These are phyloP conservation scores for Stichopus horrens DNA, from an alignment of 53 echinoderm and acorn worm genomes.

Conservation along the genomic window DNA sequence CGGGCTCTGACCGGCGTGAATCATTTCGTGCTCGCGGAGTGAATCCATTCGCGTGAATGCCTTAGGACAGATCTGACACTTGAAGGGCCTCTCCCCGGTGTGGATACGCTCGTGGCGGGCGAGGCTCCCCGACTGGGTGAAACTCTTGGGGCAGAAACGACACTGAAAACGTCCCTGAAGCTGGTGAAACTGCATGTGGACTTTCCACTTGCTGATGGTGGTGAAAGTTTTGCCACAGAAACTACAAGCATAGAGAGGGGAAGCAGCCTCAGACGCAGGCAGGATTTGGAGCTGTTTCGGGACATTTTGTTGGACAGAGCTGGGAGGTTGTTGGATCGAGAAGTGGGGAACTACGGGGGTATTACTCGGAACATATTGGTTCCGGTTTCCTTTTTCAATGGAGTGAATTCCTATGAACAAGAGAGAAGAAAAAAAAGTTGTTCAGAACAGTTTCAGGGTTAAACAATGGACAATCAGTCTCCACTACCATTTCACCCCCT, in stretches of 20 bases:
- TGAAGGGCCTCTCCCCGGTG: conserved; percentile 19
- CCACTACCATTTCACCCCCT: too few relatives aligned
- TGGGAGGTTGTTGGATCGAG: too few relatives aligned
- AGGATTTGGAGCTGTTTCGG: too few relatives aligned
- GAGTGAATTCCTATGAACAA: neutral
- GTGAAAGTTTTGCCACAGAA: conserved; percentile 1
- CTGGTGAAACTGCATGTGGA: neutral
- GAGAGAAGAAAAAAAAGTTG: neutral
- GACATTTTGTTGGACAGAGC: too few relatives aligned
- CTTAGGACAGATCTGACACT: neutral
- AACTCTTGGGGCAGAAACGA: neutral
- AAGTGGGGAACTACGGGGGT: too few relatives aligned
- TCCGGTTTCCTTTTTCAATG: neutral
- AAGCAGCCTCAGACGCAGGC: too few relatives aligned
- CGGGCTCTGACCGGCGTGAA: conserved; percentile 1
- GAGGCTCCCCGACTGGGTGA: neutral
- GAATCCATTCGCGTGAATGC: neutral
- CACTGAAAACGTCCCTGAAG: neutral
- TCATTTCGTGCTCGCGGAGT: neutral
- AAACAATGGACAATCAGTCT: too few relatives aligned
- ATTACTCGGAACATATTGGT: too few relatives aligned
- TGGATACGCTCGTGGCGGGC: conserved; percentile 19
- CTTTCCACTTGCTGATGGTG: neutral
- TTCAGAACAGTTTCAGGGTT: neutral
- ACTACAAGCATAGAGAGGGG: too few relatives aligned